These are phyloP conservation scores for Acleris emargana DNA, from an alignment of 2,888 invertebrate genomes.

Conservation along the genomic window DNA sequence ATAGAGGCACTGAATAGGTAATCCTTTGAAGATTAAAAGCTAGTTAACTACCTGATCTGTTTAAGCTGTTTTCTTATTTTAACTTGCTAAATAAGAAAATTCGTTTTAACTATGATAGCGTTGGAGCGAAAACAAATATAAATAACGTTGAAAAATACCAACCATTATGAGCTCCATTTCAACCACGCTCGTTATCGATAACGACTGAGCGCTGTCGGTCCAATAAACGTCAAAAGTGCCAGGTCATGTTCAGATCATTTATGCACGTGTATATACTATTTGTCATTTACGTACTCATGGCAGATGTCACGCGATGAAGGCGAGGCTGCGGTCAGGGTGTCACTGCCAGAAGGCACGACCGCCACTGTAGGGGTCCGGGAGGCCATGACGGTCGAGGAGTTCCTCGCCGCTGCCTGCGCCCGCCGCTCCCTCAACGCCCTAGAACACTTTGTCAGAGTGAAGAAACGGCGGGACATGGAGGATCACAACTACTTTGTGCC, in stretches of 20 bases:
- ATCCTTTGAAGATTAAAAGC: too few relatives aligned
- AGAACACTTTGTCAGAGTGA: conserved; percentile 97
- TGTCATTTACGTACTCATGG: conserved; percentile 50
- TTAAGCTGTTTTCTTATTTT: too few relatives aligned
- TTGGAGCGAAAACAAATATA: neutral
- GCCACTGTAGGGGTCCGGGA: conserved; percentile 95
- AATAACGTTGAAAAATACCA: conserved; percentile 23
- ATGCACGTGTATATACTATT: conserved; percentile 40
- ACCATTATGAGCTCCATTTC: conserved; percentile 26
- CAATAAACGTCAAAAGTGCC: conserved; percentile 31
- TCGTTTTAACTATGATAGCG: too few relatives aligned
- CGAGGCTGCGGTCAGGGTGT: conserved; percentile 95
- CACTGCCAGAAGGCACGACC: conserved; percentile 92
- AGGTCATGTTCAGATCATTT: conserved; percentile 27
- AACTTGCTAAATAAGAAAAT: too few relatives aligned
- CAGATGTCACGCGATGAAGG: conserved; percentile 94
- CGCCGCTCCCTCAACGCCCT: conserved; percentile 96
- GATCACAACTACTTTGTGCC: conserved; percentile 98
- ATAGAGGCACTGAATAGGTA: too few relatives aligned
- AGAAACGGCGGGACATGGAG: conserved; percentile 97
- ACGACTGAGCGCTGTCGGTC: conserved; percentile 28
- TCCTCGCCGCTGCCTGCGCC: conserved; percentile 95
- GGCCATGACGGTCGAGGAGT: conserved; percentile 97
- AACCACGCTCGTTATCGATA: conserved; percentile 34
- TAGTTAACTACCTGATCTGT: too few relatives aligned